Base-by-base conservation (phyloP, 2,113 vertebrate genomes). In the Macquaria australasica region DNA sequence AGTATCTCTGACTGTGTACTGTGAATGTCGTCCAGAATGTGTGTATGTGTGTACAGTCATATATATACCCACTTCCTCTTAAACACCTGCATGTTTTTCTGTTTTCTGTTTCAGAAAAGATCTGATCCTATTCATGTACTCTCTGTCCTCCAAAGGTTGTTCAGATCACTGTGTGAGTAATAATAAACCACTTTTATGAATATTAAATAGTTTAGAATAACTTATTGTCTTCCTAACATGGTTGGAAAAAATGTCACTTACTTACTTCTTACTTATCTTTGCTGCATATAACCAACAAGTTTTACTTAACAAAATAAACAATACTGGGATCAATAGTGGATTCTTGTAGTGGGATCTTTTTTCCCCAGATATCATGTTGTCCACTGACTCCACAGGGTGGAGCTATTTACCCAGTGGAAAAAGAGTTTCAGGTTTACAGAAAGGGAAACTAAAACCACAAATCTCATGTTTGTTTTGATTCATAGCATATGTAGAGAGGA, bases 101-200 rank as follows among this genome's bases (percentile, higher is more conserved):
- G 5, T 73, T 18, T 34, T 73, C 48, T 79, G 28, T 93, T 97
- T 89, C 92, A 98, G 97, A 93, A 96, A 94, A 96, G 94, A 95
- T 94, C 85, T 21, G 96, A 98, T 96, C 96, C 97, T 58, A 94
- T 97, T 67, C 83, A 94, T 79, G 95, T 98, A 91, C 98, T 99
- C 77, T 92, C 94, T 94, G 85, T 94, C 87, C 94, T 99, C 90
- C 96, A 97, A 88, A 96, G 93, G 88, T 93, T 97, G 92, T 97
- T 99, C 95, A 96, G 88, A 93, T 95, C 94, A 88, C 96, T 98
- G 89, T 95, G 98, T 99, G 96, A 98, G 98, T 98, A 84, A 16
- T 85, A 63, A 59, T 31, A 39, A 39, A 28, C 12, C 1, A 6
- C 3, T 41, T n/a, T 69, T 21, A 25, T 20, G 6, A 72, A 41